These are phyloP conservation scores for Netelia virgata DNA, from an alignment of 2,888 invertebrate species.

Conservation along the genomic window DNA sequence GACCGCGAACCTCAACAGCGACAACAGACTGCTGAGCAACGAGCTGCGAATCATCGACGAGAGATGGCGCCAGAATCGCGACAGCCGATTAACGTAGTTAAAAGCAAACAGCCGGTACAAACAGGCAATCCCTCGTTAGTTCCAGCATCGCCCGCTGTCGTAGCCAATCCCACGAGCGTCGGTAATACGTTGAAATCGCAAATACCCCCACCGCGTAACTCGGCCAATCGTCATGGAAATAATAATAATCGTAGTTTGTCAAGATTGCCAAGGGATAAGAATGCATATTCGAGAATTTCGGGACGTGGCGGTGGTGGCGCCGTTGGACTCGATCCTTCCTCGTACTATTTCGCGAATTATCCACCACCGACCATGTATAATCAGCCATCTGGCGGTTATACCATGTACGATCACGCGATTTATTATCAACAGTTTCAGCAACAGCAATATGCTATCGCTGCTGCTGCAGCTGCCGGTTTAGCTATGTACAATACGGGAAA, in stretches of 20 bases:
- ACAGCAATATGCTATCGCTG: slow-evolving; percentile 68
- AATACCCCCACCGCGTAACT: neutral
- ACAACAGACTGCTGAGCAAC: neutral
- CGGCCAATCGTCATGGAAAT: slow-evolving; percentile 1
- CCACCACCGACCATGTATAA: slow-evolving; percentile 75
- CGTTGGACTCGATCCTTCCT: slow-evolving; percentile 69
- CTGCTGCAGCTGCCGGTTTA: slow-evolving; percentile 53
- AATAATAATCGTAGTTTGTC: slow-evolving; percentile 25
- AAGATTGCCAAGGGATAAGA: slow-evolving; percentile 30
- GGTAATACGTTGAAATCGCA: neutral
- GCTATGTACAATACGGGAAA: slow-evolving; percentile 78
- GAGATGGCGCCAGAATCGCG: neutral
- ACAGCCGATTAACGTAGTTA: neutral
- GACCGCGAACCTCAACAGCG: slow-evolving; percentile 74
- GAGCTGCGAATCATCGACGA: neutral
- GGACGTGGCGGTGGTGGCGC: slow-evolving; percentile 56
- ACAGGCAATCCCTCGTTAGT: neutral
- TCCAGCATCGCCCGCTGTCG: neutral
- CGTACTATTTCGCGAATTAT: slow-evolving; percentile 78
- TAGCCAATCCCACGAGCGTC: neutral
- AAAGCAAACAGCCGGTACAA: neutral
- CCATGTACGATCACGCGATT: slow-evolving; percentile 77
- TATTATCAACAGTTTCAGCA: slow-evolving; percentile 80
- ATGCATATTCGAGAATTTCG: slow-evolving; percentile 52
- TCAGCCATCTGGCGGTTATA: slow-evolving; percentile 71